phyloP scores from a whole-genome alignment of 1,140 invertebrate genomes.

The Drosophila nebulosa region DNA sequence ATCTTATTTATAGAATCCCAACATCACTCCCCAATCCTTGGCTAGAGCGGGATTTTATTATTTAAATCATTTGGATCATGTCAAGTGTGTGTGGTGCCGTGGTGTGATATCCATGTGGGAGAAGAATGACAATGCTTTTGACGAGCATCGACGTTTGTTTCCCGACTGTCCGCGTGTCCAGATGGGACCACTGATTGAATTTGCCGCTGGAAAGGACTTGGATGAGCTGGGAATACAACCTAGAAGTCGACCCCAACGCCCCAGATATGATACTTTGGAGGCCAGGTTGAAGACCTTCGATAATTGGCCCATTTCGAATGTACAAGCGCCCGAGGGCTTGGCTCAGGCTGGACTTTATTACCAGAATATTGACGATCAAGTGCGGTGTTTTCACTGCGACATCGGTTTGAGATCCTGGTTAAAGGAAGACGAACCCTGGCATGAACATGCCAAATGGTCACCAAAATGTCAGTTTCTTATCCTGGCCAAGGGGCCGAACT shows the following conservation, averaged over 20 bases:
- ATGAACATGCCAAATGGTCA: conserved; percentile 95
- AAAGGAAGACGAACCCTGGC: conserved; percentile 91
- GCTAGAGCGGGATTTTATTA: conserved; percentile 88
- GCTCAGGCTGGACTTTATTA: conserved; percentile 91
- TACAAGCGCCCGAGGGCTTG: conserved; percentile 85
- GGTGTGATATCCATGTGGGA: conserved; percentile 88
- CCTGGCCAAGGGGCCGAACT: conserved; percentile 90
- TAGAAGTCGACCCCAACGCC: conserved; percentile 84
- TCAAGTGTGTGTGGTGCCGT: conserved; percentile 91
- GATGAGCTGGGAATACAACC: conserved; percentile 85
- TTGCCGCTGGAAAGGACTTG: conserved; percentile 80
- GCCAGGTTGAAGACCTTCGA: conserved; percentile 85
- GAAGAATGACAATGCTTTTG: conserved; percentile 87
- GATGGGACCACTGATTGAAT: conserved; percentile 71
- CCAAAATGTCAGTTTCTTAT: conserved; percentile 90
- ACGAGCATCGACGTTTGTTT: conserved; percentile 88
- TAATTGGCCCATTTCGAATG: conserved; percentile 84
- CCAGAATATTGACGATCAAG: conserved; percentile 85
- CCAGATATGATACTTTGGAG: conserved; percentile 85
- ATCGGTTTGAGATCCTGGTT: conserved; percentile 93
- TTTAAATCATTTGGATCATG: conserved; percentile 83
- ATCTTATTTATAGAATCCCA: conserved; percentile 54
- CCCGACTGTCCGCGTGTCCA: conserved; percentile 85
- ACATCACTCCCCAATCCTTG: conserved; percentile 85
- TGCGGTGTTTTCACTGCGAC: conserved; percentile 95